Base-by-base conservation (phyloP, 2,888 invertebrate species). In the Acronicta aceris region DNA sequence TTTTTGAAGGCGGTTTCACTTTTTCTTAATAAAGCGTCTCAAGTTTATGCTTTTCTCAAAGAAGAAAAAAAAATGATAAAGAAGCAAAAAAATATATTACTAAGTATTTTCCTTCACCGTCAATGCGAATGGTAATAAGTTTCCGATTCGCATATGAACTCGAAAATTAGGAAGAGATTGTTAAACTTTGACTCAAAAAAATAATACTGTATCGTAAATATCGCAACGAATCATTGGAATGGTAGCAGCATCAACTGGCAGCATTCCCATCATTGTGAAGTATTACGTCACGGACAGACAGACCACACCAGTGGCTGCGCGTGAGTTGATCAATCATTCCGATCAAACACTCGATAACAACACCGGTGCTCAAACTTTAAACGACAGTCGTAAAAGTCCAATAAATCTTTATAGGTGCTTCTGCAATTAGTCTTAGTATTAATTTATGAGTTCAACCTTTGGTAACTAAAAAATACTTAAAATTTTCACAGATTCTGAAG, bases 321-420 rank as follows among this genome's bases (percentile, higher is more conserved):
- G 79, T 76, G 81, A 78, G 77, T 71, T 76, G 77, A 85, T 85
- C 83, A 81, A 83, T 84, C 81, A 83, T 79, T 78, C 74, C 65
- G 77, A 84, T 84, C 73, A 76, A 74, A 68, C 73, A 65, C 71
- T 58, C 51, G 77, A 77, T 77, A 78, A 49, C 48, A 42, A 43
- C 68, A 71, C 43, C 54, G 71, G 47, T 65, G 48, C 71, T 69
- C 78, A 76, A 79, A 71, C 63, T 79, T 59, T 62, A 41, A 62
- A 68, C 53, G 56, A 45, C 16, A 40, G 36, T 55, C 62, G 48
- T 67, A 52, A 65, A 65, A 49, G 38, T 36, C 21, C 40, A 43
- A 49, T 63, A 47, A 59, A 49, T 53, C 55, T 58, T 10, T 27
- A 17, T 36, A 41, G 16, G 15, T 43, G 54, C 51, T 55, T 52